These are phyloP conservation scores for Kryphioiulus occultus DNA, from an alignment of 2,888 invertebrate species.

Conservation along the genomic window DNA sequence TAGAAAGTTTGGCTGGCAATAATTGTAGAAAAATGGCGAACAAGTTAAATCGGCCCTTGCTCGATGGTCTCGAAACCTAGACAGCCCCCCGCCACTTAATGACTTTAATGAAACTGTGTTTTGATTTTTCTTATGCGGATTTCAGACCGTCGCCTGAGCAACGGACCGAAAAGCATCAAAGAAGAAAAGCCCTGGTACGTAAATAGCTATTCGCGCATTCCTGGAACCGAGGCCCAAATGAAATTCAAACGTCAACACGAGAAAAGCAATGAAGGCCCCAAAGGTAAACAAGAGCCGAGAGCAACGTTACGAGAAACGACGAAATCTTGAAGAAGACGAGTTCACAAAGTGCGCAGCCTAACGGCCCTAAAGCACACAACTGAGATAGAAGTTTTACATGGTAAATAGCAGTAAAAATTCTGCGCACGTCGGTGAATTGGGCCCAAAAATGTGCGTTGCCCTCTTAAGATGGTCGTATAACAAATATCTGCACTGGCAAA, in stretches of 20 bases:
- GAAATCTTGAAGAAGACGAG: no score
- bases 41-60: not conserved
- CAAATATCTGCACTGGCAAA: no score
- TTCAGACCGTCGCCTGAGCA: not conserved
- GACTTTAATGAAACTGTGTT: not conserved
- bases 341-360: no score
- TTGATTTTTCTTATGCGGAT: not conserved
- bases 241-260: not conserved
- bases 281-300: constrained; percentile 29
- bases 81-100: not conserved
- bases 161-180: not conserved
- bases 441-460: no score
- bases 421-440: no score
- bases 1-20: no score
- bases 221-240: not conserved
- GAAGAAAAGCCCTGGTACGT: not conserved
- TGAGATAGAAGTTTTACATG: no score
- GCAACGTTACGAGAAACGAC: no score
- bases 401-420: no score
- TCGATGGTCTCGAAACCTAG: not conserved
- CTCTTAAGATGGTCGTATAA: no score
- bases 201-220: not conserved
- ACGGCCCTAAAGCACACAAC: no score
- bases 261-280: not conserved
- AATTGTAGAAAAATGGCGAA: not conserved